A percentile compares a stretch with the other conserved stretches of the same genome.
Evolutionary conservation across 2,888 invertebrate species (phyloP).

Genomic region (Eupithecia abbreviata): DNA sequence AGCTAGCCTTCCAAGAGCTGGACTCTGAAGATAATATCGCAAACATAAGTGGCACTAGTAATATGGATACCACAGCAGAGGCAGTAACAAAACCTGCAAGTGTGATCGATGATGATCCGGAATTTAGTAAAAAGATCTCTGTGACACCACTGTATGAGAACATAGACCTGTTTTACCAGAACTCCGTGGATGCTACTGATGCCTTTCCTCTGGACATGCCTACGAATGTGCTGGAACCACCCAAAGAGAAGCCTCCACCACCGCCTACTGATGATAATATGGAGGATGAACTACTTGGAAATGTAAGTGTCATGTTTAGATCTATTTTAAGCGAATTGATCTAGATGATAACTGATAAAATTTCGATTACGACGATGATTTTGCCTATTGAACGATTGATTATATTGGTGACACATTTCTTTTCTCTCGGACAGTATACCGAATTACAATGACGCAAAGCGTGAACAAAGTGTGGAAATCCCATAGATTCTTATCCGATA

Average conservation of each 20-base stretch:
- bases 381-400: not conserved
- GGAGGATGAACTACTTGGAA: slow-evolving; percentile 76
- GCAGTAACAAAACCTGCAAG: slow-evolving; percentile 43
- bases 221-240: slow-evolving; percentile 86
- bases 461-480: not conserved
- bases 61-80: slow-evolving; percentile 66
- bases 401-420: not conserved
- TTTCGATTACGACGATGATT: not conserved
- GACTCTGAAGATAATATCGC: slow-evolving; percentile 77
- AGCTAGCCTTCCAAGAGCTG: slow-evolving; percentile 85
- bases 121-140: slow-evolving; percentile 70
- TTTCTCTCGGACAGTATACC: not conserved
- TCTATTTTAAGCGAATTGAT: not conserved
- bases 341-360: not conserved
- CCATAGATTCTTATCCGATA: not conserved
- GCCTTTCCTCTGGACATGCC: slow-evolving; percentile 85
- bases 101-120: slow-evolving; percentile 48
- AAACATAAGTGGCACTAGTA: slow-evolving; percentile 30
- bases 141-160: slow-evolving; percentile 85
- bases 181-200: slow-evolving; percentile 56
- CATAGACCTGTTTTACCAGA: slow-evolving; percentile 83
- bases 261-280: slow-evolving; percentile 85
- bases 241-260: slow-evolving; percentile 94
- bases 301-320: slow-evolving; percentile 63
- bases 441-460: not conserved